These are phyloP conservation scores for Leptocoma aspasia DNA, from an alignment of 2,113 vertebrate species.

Conservation along the genomic window DNA sequence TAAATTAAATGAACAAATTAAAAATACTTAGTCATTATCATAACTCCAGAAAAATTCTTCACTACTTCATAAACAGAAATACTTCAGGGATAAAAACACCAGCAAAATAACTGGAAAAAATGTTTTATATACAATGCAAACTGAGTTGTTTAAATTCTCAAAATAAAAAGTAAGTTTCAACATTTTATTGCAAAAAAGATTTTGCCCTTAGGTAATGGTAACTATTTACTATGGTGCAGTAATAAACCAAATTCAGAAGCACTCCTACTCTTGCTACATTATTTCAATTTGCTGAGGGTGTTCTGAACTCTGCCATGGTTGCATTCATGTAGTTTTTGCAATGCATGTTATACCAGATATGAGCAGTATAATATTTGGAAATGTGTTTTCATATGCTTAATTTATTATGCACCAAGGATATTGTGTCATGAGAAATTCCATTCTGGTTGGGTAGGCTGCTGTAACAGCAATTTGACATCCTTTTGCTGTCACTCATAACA, in stretches of 20 bases:
- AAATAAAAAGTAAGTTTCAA: not conserved
- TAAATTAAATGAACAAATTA: slow-evolving; percentile 9
- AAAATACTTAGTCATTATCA: not conserved
- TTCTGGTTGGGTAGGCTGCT: not conserved
- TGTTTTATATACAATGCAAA: not conserved
- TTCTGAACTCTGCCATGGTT: not conserved
- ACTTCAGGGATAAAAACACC: not conserved
- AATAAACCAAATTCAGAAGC: not conserved
- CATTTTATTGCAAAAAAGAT: not conserved
- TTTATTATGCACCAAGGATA: not conserved
- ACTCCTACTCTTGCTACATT: not conserved
- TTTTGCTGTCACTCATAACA: not conserved
- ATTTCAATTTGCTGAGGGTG: not conserved
- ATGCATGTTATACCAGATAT: not conserved
- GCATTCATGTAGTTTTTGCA: not conserved
- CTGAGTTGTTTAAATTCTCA: not conserved
- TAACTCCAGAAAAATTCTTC: not conserved
- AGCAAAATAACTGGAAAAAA: not conserved
- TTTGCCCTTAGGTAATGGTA: not conserved
- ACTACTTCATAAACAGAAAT: not conserved
- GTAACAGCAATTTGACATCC: not conserved
- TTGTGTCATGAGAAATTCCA: not conserved
- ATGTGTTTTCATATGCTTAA: not conserved
- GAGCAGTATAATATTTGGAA: not conserved
- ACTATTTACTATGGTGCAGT: not conserved